Evolutionary conservation across 2,888 invertebrate genomes (phyloP), one percentile per base, ranked within the genome.

Genomic region (Heliconius hortense): DNA sequence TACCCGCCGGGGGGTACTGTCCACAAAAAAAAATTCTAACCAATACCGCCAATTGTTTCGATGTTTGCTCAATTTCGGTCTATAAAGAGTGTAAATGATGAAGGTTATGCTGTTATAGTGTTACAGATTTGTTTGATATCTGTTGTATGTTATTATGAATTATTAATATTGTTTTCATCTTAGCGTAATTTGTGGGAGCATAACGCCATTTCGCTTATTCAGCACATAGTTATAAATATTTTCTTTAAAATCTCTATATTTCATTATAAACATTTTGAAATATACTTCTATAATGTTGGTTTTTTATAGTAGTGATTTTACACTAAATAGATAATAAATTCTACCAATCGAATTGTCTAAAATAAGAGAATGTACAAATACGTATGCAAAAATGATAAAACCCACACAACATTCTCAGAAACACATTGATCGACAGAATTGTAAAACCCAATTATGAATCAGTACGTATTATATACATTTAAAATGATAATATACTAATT

Each of bases 1-100:
- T 88, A 79, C 89, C 89, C 88, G 82, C 82, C 80, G 88, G 88
- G 89, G 86, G 89, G 91, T 90, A 92, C 87, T 68, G 89, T 79
- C 74, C 56, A 86, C 89, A 89, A 77, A 86, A 83, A 80, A 83
- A 78, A 56, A 56, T 35, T 60, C 60, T 68, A 72, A 71, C 72
- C 74, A 67, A 79, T 76, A 76, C 72, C 72, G 48, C 59, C 66
- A 73, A 74, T 73, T 73, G 75, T 79, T 78, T 77, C 76, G 71
- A 75, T 77, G 72, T 79, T 77, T 77, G 76, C 48, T 59, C 72
- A 76, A 76, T 79, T 79, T 70, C 56, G 66, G 31, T 60, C 69
- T 39, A 64, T 62, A 68, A 76, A 72, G 43, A 72, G 73, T n/a
- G 53, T 59, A 76, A 73, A 71, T 67, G 60, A 69, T 53, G 53